phyloP scores from a whole-genome alignment of 2,113 vertebrate genomes.

The Strix aluco region DNA sequence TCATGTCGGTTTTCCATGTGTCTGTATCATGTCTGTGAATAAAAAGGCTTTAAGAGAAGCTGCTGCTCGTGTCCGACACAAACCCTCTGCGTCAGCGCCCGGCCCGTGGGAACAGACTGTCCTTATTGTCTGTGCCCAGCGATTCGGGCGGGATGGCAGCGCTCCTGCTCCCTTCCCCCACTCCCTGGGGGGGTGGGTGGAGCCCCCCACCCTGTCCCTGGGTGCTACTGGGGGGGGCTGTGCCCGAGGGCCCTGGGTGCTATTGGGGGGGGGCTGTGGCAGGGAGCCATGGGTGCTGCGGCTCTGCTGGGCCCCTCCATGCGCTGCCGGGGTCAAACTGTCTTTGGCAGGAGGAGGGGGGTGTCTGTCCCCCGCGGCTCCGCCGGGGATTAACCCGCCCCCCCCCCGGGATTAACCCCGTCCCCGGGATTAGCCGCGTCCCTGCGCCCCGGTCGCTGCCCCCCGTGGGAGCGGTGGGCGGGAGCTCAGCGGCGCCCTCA shows the following conservation, averaged over 20 bases:
- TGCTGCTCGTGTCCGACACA: background rate
- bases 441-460: accelerated
- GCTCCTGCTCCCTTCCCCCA: background rate
- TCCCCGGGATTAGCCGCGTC: background rate
- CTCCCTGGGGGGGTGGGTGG: accelerated
- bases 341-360: no score
- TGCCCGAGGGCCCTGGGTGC: background rate
- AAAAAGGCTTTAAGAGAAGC: constrained; percentile 73
- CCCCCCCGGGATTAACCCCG: background rate
- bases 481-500: background rate
- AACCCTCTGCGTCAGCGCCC: background rate
- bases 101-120: background rate
- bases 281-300: no score
- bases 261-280: no score
- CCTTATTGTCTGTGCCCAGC: background rate
- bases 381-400: background rate
- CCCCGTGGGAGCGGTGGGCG: background rate
- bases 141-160: no score
- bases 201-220: accelerated
- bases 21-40: constrained; percentile 67
- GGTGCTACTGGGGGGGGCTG: no score
- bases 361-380: background rate
- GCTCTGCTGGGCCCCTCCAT: accelerated
- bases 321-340: background rate
- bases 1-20: constrained; percentile 67